phyloP scores from a whole-genome alignment of 2,888 invertebrate species.

The Diadegma fenestrale region DNA sequence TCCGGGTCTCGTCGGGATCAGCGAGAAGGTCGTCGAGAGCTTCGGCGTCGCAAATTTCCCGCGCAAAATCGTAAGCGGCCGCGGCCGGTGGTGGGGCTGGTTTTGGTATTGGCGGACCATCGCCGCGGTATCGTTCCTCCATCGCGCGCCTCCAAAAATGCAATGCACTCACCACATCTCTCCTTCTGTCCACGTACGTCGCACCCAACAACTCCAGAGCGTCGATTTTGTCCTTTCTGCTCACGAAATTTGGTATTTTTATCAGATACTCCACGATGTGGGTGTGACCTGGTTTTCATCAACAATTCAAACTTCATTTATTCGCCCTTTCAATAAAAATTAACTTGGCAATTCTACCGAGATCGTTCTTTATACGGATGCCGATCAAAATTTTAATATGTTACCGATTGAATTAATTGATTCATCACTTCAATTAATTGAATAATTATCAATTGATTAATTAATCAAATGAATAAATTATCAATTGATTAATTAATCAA shows the following conservation, averaged over 20 bases:
- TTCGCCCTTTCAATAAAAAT: background rate
- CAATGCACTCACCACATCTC: constrained; percentile 96
- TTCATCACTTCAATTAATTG: too few relatives aligned
- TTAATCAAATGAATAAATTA: too few relatives aligned
- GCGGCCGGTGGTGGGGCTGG: constrained; percentile 90
- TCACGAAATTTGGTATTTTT: constrained; percentile 88
- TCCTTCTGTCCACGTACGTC: constrained; percentile 97
- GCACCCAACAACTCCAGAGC: constrained; percentile 97
- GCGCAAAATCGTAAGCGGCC: constrained; percentile 95
- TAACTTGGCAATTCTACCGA: too few relatives aligned
- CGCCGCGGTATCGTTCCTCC: constrained; percentile 91
- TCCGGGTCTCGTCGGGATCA: constrained; percentile 98
- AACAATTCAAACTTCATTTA: background rate
- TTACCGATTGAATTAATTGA: too few relatives aligned
- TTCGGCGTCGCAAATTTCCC: constrained; percentile 92
- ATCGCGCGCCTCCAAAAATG: constrained; percentile 96
- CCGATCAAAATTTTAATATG: too few relatives aligned
- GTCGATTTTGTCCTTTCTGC: constrained; percentile 93
- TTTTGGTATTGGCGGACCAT: constrained; percentile 90
- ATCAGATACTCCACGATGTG: constrained; percentile 97
- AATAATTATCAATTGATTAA: too few relatives aligned
- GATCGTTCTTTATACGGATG: too few relatives aligned
- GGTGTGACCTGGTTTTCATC: constrained; percentile 89
- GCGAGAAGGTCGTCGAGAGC: constrained; percentile 94
- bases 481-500: too few relatives aligned